Conservation (phyloP, 2,113 vertebrate species). For the Ellobius talpinus region DNA sequence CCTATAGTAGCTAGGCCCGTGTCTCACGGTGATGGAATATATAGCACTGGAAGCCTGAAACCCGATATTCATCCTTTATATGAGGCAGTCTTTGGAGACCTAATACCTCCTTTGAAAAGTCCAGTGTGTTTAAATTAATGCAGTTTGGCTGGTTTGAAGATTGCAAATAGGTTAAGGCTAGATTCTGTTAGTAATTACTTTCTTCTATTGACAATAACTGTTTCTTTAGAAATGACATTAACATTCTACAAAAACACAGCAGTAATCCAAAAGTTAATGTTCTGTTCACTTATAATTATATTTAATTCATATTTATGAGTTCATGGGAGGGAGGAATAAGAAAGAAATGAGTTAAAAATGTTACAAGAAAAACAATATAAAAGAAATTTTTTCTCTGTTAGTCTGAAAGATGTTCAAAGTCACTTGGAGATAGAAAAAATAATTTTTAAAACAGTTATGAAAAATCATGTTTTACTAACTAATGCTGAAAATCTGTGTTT, state of each 20-base stretch:
- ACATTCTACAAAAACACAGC: constrained; percentile 73
- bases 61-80: constrained; percentile 60
- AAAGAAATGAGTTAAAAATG: constrained; percentile 62
- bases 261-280: constrained; percentile 78
- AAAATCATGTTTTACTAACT: constrained; percentile 55
- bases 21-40: neutral
- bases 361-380: constrained; percentile 64
- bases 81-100: constrained; percentile 69
- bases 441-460: constrained; percentile 36
- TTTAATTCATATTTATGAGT: constrained; percentile 84
- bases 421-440: constrained; percentile 1
- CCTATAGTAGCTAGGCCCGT: neutral
- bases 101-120: constrained; percentile 67
- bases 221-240: constrained; percentile 79
- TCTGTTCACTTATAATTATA: constrained; percentile 81
- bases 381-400: constrained; percentile 43
- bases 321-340: constrained; percentile 74
- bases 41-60: constrained; percentile 42
- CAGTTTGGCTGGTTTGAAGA: constrained; percentile 64
- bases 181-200: constrained; percentile 67
- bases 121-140: constrained; percentile 74
- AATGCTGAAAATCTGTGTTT: constrained; percentile 12
- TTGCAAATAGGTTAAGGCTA: constrained; percentile 62
- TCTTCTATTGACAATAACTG: constrained; percentile 55
- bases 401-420: constrained; percentile 50